phyloP scores from a whole-genome alignment of 1,140 invertebrate genomes.

The Eumeta japonica region DNA sequence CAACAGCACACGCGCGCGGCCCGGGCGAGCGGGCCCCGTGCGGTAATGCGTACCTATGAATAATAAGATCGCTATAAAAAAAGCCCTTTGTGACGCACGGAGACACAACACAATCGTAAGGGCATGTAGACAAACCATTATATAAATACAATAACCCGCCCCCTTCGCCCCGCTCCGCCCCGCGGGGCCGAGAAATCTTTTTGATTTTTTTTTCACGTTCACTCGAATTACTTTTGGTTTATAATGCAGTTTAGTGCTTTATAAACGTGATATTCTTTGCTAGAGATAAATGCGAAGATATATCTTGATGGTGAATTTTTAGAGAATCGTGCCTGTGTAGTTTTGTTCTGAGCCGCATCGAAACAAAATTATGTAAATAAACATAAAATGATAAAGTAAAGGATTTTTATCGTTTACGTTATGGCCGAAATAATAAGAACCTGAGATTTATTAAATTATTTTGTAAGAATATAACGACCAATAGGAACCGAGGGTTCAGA shows the following conservation, averaged over 20 bases:
- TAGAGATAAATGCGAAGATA: too few species aligned
- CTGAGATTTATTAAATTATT: too few species aligned
- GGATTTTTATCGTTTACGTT: too few species aligned
- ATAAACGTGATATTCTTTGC: slow-evolving; percentile 2
- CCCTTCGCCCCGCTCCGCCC: slow-evolving; percentile 16
- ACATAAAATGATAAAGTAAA: too few species aligned
- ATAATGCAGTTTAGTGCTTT: slow-evolving; percentile 11
- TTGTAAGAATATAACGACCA: too few species aligned
- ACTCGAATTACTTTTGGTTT: slow-evolving; percentile 23
- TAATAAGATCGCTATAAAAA: slow-evolving; percentile 45
- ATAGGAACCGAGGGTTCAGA: too few species aligned
- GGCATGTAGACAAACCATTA: slow-evolving; percentile 43
- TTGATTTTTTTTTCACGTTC: slow-evolving; percentile 28
- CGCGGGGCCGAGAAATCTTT: slow-evolving; percentile 23
- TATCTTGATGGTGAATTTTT: too few species aligned
- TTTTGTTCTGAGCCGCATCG: too few species aligned
- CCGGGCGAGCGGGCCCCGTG: slow-evolving; percentile 24
- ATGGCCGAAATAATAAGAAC: too few species aligned
- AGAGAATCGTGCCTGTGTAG: not conserved
- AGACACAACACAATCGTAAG: slow-evolving; percentile 33
- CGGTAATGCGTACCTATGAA: slow-evolving; percentile 43
- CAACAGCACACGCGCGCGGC: slow-evolving; percentile 17
- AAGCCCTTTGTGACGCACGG: slow-evolving; percentile 22
- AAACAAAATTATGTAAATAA: too few species aligned
- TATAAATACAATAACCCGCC: slow-evolving; percentile 37